Evolutionary conservation across 1,140 invertebrate genomes (phyloP).

Genomic region (Rhysida immarginata): DNA sequence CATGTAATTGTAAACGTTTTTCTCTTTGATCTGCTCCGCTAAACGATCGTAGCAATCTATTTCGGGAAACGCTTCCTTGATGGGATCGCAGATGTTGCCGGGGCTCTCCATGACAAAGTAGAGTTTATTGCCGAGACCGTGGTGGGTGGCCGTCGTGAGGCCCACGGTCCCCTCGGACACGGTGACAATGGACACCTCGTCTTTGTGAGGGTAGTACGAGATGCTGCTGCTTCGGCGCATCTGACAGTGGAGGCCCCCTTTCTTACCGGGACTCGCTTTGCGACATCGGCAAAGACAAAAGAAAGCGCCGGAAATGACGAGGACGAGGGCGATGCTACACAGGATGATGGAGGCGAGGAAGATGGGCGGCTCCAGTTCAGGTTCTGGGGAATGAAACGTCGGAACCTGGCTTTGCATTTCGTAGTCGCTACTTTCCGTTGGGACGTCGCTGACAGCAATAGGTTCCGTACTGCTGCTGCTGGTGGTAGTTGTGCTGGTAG

Average conservation of each 20-base stretch:
- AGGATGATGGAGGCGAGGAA: no score
- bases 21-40: neutral
- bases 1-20: neutral
- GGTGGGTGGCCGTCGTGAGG: slow-evolving; percentile 10
- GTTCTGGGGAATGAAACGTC: neutral
- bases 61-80: slow-evolving; percentile 2
- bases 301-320: neutral
- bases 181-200: slow-evolving; percentile 20
- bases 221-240: slow-evolving; percentile 14
- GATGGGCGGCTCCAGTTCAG: no score
- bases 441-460: neutral
- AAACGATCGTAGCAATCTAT: slow-evolving; percentile 2
- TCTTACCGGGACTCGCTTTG: neutral
- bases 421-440: neutral
- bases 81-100: neutral
- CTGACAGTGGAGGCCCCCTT: neutral
- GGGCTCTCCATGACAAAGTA: slow-evolving; percentile 16
- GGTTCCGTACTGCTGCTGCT: no score
- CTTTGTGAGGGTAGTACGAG: slow-evolving; percentile 17
- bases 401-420: neutral
- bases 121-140: slow-evolving; percentile 15
- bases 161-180: slow-evolving; percentile 16
- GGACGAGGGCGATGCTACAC: neutral
- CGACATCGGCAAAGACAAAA: slow-evolving; percentile 2
- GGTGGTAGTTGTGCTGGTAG: neutral